Evolutionary conservation across 1,140 invertebrate species (phyloP), one percentile per base, ranked within the genome.

Genomic region (Planococcus citri): DNA sequence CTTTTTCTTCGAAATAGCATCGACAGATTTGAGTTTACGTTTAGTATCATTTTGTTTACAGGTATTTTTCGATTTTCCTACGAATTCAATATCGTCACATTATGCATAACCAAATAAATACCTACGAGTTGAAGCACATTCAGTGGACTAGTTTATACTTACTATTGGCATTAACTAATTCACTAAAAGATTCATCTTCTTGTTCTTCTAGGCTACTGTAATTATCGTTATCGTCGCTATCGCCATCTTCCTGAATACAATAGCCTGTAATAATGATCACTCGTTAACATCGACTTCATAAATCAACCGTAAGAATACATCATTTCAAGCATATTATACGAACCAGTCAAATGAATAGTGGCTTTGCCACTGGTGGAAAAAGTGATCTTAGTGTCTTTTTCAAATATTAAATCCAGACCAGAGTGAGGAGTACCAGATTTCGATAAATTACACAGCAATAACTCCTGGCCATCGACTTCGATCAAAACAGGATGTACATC

Each of bases 351-450:
- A 74, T 91, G 88, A 14, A 92, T 84, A 74, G 82, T 84, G 74
- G 87, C 86, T 76, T 85, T 83, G 12, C 92, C 90, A 79, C 80
- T 80, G 24, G 80, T 78, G 25, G 78, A 82, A 73, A 88, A 84
- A 0, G 81, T 80, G 22, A 88, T 77, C 70, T 81, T 78, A 70
- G 83, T 81, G 73, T 84, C 85, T 73, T 81, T 78, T 71, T 82
- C 83, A 76, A 95, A 94, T 74, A 88, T 90, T 8, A 94, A 78
- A 78, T 95, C 90, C 1, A 95, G 77, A 0, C 82, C 78, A 27
- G 86, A 84, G 80, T 95, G 92, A 12, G 84, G 79, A 17, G 77
- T 17, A 73, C 79, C 60, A 74, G 83, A 75, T 84, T 88, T 74
- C 80, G 82, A 74, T 12, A 95, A 78, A 22, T 87, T 90, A 76